Evolutionary conservation across 2,797 vertebrate species (phyloP).

Genomic region (Ambastaia sidthimunki): DNA sequence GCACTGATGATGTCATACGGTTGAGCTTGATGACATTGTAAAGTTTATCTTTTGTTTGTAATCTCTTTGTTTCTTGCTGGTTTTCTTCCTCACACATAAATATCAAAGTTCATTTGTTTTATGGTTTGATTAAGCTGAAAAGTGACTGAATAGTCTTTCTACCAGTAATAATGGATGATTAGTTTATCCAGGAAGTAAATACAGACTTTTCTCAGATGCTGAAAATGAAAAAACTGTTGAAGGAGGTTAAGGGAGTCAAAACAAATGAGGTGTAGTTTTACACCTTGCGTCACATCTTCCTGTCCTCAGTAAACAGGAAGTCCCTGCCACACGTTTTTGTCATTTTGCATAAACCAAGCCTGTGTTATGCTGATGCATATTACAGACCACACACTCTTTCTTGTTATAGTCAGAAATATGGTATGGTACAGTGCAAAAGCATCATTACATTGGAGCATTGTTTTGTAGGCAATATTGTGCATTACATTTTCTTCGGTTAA

Average conservation of each 20-base stretch:
- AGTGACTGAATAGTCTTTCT: not conserved
- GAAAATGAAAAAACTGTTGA: not conserved
- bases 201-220: not conserved
- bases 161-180: constrained; percentile 38
- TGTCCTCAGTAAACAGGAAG: constrained; percentile 32
- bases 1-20: too few relatives aligned
- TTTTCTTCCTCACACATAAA: not conserved
- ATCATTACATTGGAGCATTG: not conserved
- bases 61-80: not conserved
- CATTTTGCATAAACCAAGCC: not conserved
- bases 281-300: constrained; percentile 44
- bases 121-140: too few relatives aligned
- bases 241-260: constrained; percentile 11
- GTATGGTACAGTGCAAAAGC: not conserved
- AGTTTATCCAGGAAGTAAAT: constrained; percentile 10
- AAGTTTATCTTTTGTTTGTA: too few relatives aligned
- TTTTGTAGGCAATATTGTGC: not conserved
- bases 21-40: too few relatives aligned
- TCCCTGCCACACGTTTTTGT: constrained; percentile 28
- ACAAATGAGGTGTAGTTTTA: constrained; percentile 31
- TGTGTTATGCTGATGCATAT: not conserved
- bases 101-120: too few relatives aligned
- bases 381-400: not conserved
- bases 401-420: not conserved
- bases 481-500: not conserved